phyloP scores from a whole-genome alignment of 2,888 invertebrate genomes.

The Drosophila neoperkinsi region DNA sequence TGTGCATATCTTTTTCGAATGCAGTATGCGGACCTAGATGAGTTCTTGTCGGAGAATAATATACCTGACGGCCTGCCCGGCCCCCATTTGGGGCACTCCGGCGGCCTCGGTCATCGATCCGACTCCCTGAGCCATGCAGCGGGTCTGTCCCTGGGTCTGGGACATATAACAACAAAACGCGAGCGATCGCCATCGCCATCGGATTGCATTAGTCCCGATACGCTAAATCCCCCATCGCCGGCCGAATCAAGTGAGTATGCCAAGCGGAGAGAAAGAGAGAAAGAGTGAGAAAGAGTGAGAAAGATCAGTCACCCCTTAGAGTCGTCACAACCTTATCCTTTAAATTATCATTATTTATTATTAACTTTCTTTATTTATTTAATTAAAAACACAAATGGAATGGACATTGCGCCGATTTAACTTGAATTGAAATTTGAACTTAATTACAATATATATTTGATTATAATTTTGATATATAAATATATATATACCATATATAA shows the following conservation, averaged over 20 bases:
- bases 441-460: conserved; percentile 49
- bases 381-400: conserved; percentile 72
- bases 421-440: conserved; percentile 21
- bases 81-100: conserved; percentile 86
- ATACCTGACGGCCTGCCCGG: conserved; percentile 92
- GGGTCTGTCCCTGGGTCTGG: conserved; percentile 87
- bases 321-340: conserved; percentile 9
- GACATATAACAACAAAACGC: conserved; percentile 91
- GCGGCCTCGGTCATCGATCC: conserved; percentile 85
- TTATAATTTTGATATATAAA: conserved; percentile 49
- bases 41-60: conserved; percentile 97
- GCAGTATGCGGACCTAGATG: conserved; percentile 98
- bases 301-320: conserved; percentile 1
- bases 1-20: conserved; percentile 76
- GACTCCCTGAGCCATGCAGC: conserved; percentile 86
- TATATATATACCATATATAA: conserved; percentile 34
- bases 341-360: conserved; percentile 12
- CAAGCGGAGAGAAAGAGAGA: too few species aligned
- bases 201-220: conserved; percentile 95
- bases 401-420: conserved; percentile 74
- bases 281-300: background rate
- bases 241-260: conserved; percentile 93
- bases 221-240: conserved; percentile 95
- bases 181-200: conserved; percentile 95
- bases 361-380: conserved; percentile 39